Percentiles rank a stretch among this genome's conserved stretches.
phyloP scores from a whole-genome alignment of 2,797 vertebrate genomes.

The Sebastes goodei region DNA sequence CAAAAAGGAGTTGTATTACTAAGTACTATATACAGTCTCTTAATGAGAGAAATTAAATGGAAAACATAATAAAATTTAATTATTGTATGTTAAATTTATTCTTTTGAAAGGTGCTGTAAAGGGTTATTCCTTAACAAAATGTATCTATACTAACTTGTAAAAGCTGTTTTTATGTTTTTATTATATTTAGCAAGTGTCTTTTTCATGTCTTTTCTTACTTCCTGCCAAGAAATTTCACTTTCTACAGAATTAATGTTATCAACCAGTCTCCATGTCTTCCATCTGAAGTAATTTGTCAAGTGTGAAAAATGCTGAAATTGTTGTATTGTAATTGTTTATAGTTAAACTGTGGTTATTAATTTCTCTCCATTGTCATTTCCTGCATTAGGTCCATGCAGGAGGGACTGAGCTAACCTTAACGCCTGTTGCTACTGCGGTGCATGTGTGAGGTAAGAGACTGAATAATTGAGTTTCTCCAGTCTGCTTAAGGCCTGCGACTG shows the following conservation, averaged over 20 bases:
- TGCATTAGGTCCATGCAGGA: slow-evolving; percentile 20
- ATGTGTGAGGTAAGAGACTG: slow-evolving; percentile 58
- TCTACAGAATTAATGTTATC: background rate
- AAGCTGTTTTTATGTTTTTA: background rate
- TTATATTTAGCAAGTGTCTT: background rate
- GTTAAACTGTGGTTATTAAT: background rate
- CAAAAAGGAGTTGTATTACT: slow-evolving; percentile 53
- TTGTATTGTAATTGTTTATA: background rate
- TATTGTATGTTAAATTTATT: background rate
- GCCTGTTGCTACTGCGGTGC: slow-evolving; percentile 39
- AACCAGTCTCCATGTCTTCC: background rate
- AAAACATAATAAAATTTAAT: background rate
- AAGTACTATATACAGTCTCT: slow-evolving; percentile 22
- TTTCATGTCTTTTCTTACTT: background rate
- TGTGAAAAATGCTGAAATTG: background rate
- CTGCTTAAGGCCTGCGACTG: slow-evolving; percentile 66
- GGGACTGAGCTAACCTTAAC: background rate
- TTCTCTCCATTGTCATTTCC: slow-evolving; percentile 24
- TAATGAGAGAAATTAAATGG: slow-evolving; percentile 25
- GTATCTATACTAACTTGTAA: background rate
- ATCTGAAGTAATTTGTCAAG: background rate
- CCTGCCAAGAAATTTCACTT: background rate
- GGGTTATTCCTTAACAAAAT: background rate
- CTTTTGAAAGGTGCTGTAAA: background rate
- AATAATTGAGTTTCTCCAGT: slow-evolving; percentile 64